A percentile compares a stretch with the other conserved stretches of the same genome.
phyloP scores from a whole-genome alignment of 2,888 invertebrate genomes.

The Halocaridina rubra region DNA sequence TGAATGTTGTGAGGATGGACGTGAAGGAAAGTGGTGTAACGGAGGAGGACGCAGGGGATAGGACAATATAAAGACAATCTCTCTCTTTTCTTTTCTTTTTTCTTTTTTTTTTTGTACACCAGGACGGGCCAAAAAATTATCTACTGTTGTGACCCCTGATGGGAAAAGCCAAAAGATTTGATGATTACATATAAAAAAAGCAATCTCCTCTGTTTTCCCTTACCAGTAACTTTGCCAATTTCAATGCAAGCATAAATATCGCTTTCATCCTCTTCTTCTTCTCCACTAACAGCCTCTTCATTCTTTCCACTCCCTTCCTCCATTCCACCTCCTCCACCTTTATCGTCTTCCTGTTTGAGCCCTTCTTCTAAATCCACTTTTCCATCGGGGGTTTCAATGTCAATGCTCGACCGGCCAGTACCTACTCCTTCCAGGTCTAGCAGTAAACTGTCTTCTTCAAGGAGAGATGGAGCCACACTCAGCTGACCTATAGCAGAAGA shows the following conservation, averaged over 20 bases:
- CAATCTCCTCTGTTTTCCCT: not conserved
- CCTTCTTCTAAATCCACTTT: constrained; percentile 19
- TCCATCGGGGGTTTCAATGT: constrained; percentile 43
- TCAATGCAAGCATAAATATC: constrained; percentile 49
- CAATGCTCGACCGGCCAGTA: constrained; percentile 37
- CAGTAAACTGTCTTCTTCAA: constrained; percentile 44
- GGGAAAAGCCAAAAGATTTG: too few species aligned
- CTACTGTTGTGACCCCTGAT: too few species aligned
- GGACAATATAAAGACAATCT: too few species aligned
- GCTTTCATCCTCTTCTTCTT: not conserved
- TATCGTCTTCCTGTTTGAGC: constrained; percentile 21
- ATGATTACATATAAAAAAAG: too few species aligned
- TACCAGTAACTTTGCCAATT: constrained; percentile 50
- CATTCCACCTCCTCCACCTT: not conserved
- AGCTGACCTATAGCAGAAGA: constrained; percentile 60
- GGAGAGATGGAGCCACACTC: constrained; percentile 47
- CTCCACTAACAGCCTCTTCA: not conserved
- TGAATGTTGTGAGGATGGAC: too few species aligned
- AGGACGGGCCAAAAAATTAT: too few species aligned
- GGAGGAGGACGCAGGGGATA: not conserved
- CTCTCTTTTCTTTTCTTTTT: too few species aligned
- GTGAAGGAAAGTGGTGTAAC: too few species aligned
- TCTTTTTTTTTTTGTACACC: too few species aligned
- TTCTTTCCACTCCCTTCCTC: not conserved
- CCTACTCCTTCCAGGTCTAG: constrained; percentile 28